Evolutionary conservation across 2,888 invertebrate species (phyloP), one percentile per base, ranked within the genome.

Genomic region (Lepidochitona cinerea): DNA sequence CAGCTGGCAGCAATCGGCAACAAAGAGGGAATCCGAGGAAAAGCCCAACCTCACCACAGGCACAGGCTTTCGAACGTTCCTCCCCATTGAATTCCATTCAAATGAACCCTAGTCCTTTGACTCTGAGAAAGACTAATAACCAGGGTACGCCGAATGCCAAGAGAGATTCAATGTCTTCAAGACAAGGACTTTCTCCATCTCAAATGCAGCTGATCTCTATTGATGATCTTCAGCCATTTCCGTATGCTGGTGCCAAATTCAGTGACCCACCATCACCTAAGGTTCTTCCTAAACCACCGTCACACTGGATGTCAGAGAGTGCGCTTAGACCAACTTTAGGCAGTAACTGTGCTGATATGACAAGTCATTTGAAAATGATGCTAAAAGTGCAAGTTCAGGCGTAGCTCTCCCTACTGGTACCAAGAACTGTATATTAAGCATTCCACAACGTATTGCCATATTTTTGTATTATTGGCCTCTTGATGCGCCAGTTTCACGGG

Each of bases 221-320:
- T 36, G 37, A 35, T 1, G 37, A 23, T 26, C 37, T 37, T n/a
- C 35, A 35, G 37, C 37, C 66, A 23, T 36, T 66, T 66, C 84
- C 85, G 59, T 91, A 90, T 78, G 95, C 95, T 80, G 95, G 94
- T 88, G 94, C 95, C 89, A 95, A 95, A 91, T 96, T 95, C 92
- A 95, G 95, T 87, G 95, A 95, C 83, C 94, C 96, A 72, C 96
- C 96, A 69, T 93, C 95, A 74, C 95, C 96, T 64, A 93, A 94
- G 83, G 94, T 94, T 79, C 92, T 96, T 87, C 96, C 96, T 75
- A 94, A 94, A 89, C 96, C 96, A 84, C 96, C 96, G 75, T 93
- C 93, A 81, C 95, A 94, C 91, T 96, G 96, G 96, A 93, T 94
- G 90, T 75, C 54, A 32, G 74, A 73, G 26, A 73, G 74, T 18